Percentiles rank a stretch among this genome's conserved stretches.
Conservation (phyloP, 2,888 invertebrate species). For the Drosophila emarginata region DNA sequence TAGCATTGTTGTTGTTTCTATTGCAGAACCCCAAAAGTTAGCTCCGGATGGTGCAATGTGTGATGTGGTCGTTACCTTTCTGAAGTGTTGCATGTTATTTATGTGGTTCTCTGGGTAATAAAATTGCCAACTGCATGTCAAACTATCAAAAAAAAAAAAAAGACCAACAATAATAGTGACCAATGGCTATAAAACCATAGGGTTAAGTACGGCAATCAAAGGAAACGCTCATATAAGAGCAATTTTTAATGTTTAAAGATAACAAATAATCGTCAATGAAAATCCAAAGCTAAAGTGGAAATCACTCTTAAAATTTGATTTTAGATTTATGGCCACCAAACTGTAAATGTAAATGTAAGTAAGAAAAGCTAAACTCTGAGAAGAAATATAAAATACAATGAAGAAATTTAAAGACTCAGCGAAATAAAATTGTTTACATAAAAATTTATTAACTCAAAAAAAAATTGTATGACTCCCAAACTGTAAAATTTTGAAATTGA, state of each 20-base stretch:
- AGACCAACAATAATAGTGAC: conserved; percentile 3
- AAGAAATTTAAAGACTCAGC: too few relatives aligned
- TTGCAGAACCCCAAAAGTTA: conserved; percentile 13
- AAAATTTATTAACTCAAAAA: too few relatives aligned
- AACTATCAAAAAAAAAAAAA: conserved; percentile 30
- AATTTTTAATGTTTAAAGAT: conserved; percentile 38
- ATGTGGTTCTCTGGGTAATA: conserved; percentile 55
- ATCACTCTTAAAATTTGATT: neutral
- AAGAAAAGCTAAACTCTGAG: too few relatives aligned
- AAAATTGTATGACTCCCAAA: too few relatives aligned
- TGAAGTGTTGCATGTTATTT: conserved; percentile 73
- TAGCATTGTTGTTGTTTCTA: conserved; percentile 11
- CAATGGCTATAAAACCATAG: conserved; percentile 64
- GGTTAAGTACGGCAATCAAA: conserved; percentile 64
- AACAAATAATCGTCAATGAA: conserved; percentile 29
- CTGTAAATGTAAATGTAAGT: neutral
- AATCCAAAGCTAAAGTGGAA: conserved; percentile 6
- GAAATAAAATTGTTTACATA: too few relatives aligned
- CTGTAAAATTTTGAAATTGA: too few relatives aligned
- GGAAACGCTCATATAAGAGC: conserved; percentile 46
- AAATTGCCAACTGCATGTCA: conserved; percentile 66
- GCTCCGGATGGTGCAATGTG: conserved; percentile 50
- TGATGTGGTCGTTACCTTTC: conserved; percentile 60
- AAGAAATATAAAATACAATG: too few relatives aligned
- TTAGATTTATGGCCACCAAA: neutral